Evolutionary conservation across 1,140 invertebrate genomes (phyloP).

Genomic region (Chrysopa pallens): DNA sequence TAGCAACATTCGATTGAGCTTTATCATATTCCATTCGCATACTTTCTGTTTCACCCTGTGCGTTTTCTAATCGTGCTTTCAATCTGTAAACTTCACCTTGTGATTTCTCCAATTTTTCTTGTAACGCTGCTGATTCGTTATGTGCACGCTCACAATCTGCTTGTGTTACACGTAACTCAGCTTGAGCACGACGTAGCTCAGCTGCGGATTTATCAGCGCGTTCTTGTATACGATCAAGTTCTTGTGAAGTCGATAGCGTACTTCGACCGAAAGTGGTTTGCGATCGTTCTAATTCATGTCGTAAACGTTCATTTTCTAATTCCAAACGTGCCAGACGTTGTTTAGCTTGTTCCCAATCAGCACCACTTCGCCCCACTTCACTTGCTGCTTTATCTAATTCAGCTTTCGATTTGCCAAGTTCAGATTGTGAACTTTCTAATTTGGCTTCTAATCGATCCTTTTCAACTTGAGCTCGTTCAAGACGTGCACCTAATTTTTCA

Average conservation of each 20-base stretch:
- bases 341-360: slow-evolving; percentile 78
- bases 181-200: slow-evolving; percentile 69
- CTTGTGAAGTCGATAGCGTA: slow-evolving; percentile 52
- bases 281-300: slow-evolving; percentile 67
- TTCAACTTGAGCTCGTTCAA: slow-evolving; percentile 73
- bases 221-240: slow-evolving; percentile 70
- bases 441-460: slow-evolving; percentile 81
- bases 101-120: slow-evolving; percentile 85
- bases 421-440: slow-evolving; percentile 79
- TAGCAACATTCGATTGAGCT: slow-evolving; percentile 49
- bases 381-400: slow-evolving; percentile 79
- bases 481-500: slow-evolving; percentile 73
- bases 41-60: slow-evolving; percentile 82
- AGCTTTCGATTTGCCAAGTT: slow-evolving; percentile 83
- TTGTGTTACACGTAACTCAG: slow-evolving; percentile 67
- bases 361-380: slow-evolving; percentile 71
- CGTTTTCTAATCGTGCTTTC: slow-evolving; percentile 85
- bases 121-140: slow-evolving; percentile 62
- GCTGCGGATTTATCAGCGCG: slow-evolving; percentile 66
- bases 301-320: slow-evolving; percentile 75
- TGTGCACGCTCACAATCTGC: slow-evolving; percentile 73
- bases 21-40: slow-evolving; percentile 80
- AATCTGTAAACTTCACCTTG: slow-evolving; percentile 87
- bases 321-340: slow-evolving; percentile 69
- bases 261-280: slow-evolving; percentile 57